phyloP scores from a whole-genome alignment of 1,140 invertebrate genomes.

The Dinothrombium tinctorium region DNA sequence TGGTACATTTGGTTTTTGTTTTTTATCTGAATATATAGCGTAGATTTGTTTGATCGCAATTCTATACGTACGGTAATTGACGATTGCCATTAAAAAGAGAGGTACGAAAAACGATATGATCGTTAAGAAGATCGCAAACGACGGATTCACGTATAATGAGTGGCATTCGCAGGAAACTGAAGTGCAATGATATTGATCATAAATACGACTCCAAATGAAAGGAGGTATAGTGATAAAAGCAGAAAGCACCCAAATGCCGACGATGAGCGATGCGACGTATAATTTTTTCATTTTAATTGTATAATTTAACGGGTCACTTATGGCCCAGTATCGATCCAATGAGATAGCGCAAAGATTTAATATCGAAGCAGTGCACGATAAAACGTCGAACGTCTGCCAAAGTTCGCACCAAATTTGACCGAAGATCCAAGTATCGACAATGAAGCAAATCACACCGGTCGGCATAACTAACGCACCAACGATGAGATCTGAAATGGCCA shows the following conservation, averaged over 20 bases:
- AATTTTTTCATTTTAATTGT: too few relatives aligned
- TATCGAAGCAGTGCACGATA: constrained; percentile 86
- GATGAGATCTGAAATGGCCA: constrained; percentile 68
- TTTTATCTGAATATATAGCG: too few relatives aligned
- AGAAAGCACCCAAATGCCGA: not conserved
- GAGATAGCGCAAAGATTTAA: constrained; percentile 58
- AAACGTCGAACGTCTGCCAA: constrained; percentile 77
- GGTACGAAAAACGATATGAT: not conserved
- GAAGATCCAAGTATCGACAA: constrained; percentile 62
- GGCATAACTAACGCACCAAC: constrained; percentile 66
- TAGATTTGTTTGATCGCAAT: too few relatives aligned
- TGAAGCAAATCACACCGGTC: constrained; percentile 60
- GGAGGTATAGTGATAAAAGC: not conserved
- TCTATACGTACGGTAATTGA: not conserved
- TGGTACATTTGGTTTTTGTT: too few relatives aligned
- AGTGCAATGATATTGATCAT: not conserved
- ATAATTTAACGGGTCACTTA: constrained; percentile 73
- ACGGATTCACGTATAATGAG: not conserved
- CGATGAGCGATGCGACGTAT: constrained; percentile 20
- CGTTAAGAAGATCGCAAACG: too few relatives aligned
- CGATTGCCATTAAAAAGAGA: not conserved
- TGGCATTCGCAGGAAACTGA: not conserved
- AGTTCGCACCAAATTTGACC: constrained; percentile 68
- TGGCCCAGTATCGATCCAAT: constrained; percentile 72
- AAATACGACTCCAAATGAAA: not conserved